Evolutionary conservation across 2,888 invertebrate species (phyloP), one percentile per base, ranked within the genome.

Genomic region (Xestia rhomboidea): DNA sequence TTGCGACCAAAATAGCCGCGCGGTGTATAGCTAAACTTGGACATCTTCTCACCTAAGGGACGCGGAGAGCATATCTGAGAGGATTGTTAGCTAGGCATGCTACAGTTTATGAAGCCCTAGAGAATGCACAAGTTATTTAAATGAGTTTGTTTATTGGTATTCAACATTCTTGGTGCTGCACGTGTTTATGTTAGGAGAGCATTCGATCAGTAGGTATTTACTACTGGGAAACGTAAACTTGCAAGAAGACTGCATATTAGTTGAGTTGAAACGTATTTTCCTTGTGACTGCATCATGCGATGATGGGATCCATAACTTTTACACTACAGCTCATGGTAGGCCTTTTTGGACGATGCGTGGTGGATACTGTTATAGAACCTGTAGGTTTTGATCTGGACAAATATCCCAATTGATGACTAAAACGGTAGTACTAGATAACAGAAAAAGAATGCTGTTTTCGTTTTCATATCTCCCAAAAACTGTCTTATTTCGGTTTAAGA

Each of bases 1-100:
- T 73, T 70, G 82, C 76, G 91, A 93, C 95, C 90, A 93, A 95
- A 96, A 96, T 96, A 96, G 95, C 92, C 89, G 88, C 83, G 86
- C 86, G 86, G 85, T 90, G 90, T 89, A 88, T 89, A 88, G 90
- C 90, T 90, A 90, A 92, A 92, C 91, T 89, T 91, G 92, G 90
- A 90, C 87, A 84, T 87, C 89, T 91, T 91, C 92, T 91, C 92
- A 91, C 92, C 92, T 92, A 89, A 87, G 81, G 84, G 84, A 87
- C 87, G 86, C 84, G 76, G 71, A 72, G 82, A 81, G 89, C 84
- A 85, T 83, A 82, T 75, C 77, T 82, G 77, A 84, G 82, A 79
- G 75, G 85, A 76, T 84, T 66, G 87, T 74, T 77, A 79, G 73
- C 76, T 79, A 84, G 82, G 49, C 71, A 49, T 86, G 82, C 81